phyloP scores from a whole-genome alignment of 2,797 vertebrate genomes.

The Streptopelia turtur region DNA sequence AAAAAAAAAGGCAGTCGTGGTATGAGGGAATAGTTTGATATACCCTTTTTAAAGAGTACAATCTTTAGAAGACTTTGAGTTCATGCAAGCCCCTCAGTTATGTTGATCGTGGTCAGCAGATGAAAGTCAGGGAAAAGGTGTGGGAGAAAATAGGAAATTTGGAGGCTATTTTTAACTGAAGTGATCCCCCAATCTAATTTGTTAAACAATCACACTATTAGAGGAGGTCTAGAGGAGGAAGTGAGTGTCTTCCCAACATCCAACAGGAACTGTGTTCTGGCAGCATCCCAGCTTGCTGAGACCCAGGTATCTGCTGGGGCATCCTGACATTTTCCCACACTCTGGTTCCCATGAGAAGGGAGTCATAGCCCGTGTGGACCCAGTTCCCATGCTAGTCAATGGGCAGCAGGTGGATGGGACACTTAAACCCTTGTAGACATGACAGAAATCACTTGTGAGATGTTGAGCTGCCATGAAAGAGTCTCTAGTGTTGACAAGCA shows the following conservation, averaged over 20 bases:
- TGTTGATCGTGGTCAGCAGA: background rate
- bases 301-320: background rate
- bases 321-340: background rate
- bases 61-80: background rate
- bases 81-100: background rate
- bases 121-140: background rate
- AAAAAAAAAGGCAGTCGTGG: background rate
- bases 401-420: too few relatives aligned
- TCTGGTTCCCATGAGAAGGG: background rate
- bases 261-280: background rate
- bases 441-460: background rate
- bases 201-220: background rate
- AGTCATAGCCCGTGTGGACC: background rate
- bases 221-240: background rate
- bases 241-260: background rate
- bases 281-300: background rate
- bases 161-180: background rate
- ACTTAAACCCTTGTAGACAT: background rate
- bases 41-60: background rate
- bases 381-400: background rate
- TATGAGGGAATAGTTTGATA: background rate
- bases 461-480: background rate
- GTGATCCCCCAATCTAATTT: background rate
- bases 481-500: background rate
- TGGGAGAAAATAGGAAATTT: background rate